phyloP scores from a whole-genome alignment of 2,113 vertebrate genomes.

The Brienomyrus brachyistius region DNA sequence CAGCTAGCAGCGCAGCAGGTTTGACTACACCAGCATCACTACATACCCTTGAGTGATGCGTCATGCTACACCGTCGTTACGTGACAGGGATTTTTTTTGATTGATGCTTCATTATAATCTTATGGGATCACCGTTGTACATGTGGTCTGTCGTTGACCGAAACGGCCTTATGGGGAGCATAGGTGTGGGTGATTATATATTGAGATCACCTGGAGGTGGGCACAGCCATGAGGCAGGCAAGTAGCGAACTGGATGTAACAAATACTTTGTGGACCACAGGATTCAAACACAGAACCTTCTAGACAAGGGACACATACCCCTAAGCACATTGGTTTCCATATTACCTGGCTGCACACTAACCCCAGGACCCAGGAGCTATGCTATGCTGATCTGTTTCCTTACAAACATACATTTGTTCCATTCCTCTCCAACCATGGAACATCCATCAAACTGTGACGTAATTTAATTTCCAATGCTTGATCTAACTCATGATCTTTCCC shows the following conservation, averaged over 20 bases:
- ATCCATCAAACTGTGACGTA: constrained; percentile 39
- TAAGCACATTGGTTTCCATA: background rate
- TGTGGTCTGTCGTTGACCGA: background rate
- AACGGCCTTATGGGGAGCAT: background rate
- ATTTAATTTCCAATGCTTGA: constrained; percentile 35
- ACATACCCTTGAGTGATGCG: background rate
- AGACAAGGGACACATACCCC: background rate
- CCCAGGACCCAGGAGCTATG: background rate
- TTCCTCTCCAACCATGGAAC: constrained; percentile 29
- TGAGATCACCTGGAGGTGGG: background rate
- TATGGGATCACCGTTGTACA: background rate
- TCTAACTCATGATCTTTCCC: constrained; percentile 30
- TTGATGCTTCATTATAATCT: background rate
- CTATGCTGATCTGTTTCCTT: constrained; percentile 27
- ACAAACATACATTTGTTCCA: constrained; percentile 1
- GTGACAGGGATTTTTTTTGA: background rate
- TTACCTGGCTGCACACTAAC: background rate
- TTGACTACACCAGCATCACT: background rate
- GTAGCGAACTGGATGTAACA: background rate
- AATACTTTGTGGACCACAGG: background rate
- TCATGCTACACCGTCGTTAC: background rate
- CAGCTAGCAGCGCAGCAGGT: background rate
- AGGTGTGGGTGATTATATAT: background rate
- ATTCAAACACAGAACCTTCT: background rate
- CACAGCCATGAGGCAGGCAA: background rate